Evolutionary conservation across 2,888 invertebrate species (phyloP).

Genomic region (Acrobasis suavella): DNA sequence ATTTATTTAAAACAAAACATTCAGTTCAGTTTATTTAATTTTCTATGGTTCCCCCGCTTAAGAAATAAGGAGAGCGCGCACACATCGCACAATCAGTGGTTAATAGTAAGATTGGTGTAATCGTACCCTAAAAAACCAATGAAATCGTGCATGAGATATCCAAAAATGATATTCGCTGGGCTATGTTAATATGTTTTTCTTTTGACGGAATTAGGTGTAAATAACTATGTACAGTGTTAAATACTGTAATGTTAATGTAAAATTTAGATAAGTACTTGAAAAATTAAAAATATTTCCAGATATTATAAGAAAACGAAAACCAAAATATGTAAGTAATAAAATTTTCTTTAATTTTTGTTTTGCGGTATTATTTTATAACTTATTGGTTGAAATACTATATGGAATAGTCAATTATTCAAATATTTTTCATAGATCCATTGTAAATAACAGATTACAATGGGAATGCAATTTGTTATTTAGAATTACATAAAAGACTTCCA

Average conservation of each 20-base stretch:
- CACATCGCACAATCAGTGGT: too few relatives aligned
- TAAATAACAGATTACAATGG: not conserved
- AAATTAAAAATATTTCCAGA: not conserved
- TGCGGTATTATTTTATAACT: too few relatives aligned
- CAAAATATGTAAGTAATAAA: not conserved
- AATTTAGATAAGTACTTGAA: not conserved
- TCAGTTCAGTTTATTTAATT: too few relatives aligned
- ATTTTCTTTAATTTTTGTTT: too few relatives aligned
- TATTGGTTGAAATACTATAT: too few relatives aligned
- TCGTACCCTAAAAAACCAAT: not conserved
- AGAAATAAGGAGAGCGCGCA: too few relatives aligned
- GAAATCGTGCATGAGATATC: not conserved
- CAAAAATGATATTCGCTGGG: not conserved
- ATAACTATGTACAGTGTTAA: slow-evolving; percentile 38
- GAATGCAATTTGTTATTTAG: not conserved
- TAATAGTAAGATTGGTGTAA: too few relatives aligned
- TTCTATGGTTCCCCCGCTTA: too few relatives aligned
- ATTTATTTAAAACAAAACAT: too few relatives aligned
- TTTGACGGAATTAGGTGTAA: slow-evolving; percentile 41
- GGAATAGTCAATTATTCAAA: too few relatives aligned
- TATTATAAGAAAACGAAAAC: not conserved
- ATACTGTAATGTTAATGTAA: slow-evolving; percentile 21
- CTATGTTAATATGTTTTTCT: not conserved
- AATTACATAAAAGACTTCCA: not conserved
- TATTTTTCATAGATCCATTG: too few relatives aligned